These are phyloP conservation scores for Drosophila azteca DNA, from an alignment of 1,140 invertebrate species.

Conservation along the genomic window DNA sequence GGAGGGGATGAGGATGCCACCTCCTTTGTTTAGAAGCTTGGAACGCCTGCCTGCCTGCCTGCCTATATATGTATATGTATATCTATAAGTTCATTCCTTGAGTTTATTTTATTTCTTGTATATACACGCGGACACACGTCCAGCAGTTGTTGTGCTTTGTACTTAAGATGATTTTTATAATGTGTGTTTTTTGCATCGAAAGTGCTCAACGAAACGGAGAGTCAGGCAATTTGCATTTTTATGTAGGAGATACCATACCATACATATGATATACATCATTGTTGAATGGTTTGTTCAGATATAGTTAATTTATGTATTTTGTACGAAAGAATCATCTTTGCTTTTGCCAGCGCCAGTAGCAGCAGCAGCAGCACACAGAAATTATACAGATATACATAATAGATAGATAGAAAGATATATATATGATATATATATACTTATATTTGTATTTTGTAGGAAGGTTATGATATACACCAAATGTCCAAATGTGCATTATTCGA, in stretches of 20 bases:
- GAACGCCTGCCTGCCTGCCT: background rate
- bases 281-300: background rate
- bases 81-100: conserved; percentile 7
- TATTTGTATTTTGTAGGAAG: too few species aligned
- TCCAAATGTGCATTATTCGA: conserved; percentile 36
- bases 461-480: conserved; percentile 8
- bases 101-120: conserved; percentile 27
- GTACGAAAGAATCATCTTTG: background rate
- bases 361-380: background rate
- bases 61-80: too few species aligned
- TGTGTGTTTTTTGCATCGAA: conserved; percentile 11
- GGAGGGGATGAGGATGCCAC: conserved; percentile 37
- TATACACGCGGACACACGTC: conserved; percentile 25
- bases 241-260: conserved; percentile 14
- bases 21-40: conserved; percentile 44
- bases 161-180: conserved; percentile 49
- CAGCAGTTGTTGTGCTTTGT: conserved; percentile 33
- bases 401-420: conserved; percentile 21
- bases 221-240: conserved; percentile 38
- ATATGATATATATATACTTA: conserved; percentile 26
- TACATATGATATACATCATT: too few species aligned
- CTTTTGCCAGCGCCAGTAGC: background rate
- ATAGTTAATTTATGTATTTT: background rate
- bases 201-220: conserved; percentile 26
- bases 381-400: background rate